Evolutionary conservation across 2,113 vertebrate genomes (phyloP).

Genomic region (Cryptoleucopteryx plumbea): DNA sequence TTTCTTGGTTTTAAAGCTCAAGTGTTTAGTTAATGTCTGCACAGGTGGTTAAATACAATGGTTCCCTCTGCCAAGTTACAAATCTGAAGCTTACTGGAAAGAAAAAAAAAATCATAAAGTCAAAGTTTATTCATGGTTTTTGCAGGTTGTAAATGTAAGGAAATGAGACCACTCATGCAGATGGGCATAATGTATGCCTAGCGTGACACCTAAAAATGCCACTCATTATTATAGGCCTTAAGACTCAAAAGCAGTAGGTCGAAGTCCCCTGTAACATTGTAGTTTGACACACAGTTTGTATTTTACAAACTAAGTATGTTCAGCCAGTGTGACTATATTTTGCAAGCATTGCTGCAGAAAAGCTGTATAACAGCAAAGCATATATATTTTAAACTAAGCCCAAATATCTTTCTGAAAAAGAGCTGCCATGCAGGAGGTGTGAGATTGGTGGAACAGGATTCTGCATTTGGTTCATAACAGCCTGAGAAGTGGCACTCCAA

Average conservation of each 20-base stretch:
- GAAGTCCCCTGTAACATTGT: neutral
- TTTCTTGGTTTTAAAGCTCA: conserved; percentile 35
- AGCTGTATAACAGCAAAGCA: neutral
- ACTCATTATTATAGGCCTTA: neutral
- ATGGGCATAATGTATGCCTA: neutral
- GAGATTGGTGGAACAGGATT: neutral
- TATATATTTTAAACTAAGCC: neutral
- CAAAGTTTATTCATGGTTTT: conserved; percentile 6
- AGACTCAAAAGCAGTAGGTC: neutral
- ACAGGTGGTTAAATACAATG: conserved; percentile 25
- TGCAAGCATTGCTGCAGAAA: neutral
- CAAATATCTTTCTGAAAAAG: neutral
- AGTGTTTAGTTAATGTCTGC: conserved; percentile 37
- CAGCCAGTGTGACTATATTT: neutral
- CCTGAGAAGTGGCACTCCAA: neutral
- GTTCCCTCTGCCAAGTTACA: conserved; percentile 21
- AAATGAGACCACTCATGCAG: conserved; percentile 43
- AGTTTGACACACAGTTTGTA: neutral
- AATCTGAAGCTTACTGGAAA: conserved; percentile 39
- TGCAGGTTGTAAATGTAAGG: conserved; percentile 42
- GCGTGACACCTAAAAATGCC: neutral
- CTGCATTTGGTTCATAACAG: fast-evolving
- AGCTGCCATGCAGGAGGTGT: neutral
- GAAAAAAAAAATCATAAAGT: neutral
- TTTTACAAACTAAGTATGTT: neutral